Conservation (phyloP, 2,888 invertebrate species). For the Dasypolia templi region DNA sequence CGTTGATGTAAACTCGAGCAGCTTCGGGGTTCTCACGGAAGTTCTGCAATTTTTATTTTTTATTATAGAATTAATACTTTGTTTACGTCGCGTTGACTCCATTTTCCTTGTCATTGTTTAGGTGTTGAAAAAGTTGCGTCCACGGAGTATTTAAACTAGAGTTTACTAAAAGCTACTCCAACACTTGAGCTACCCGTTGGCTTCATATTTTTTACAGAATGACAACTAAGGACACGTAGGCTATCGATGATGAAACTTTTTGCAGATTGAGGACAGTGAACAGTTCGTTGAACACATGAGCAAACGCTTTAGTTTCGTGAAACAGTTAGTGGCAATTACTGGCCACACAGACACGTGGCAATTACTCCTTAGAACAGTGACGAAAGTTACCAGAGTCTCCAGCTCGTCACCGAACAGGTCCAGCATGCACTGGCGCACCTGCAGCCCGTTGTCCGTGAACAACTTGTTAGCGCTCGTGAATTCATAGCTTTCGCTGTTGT, state of each 20-base stretch:
- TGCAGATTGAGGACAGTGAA: neutral
- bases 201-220: neutral
- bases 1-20: slow-evolving; percentile 92
- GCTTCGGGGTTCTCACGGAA: slow-evolving; percentile 91
- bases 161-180: neutral
- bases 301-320: neutral
- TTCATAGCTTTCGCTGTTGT: slow-evolving; percentile 92
- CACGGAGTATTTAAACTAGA: neutral
- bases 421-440: slow-evolving; percentile 92
- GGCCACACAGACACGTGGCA: too few relatives aligned
- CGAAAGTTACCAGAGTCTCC: slow-evolving; percentile 83
- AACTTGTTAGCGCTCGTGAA: slow-evolving; percentile 94
- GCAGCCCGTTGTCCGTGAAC: slow-evolving; percentile 91
- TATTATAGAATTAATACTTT: neutral
- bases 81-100: neutral
- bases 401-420: slow-evolving; percentile 92
- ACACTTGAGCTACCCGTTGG: neutral
- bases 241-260: neutral
- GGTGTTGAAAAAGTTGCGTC: neutral
- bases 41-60: slow-evolving; percentile 82
- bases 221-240: neutral
- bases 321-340: neutral
- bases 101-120: slow-evolving; percentile 37
- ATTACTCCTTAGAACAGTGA: neutral
- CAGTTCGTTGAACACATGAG: neutral